These are phyloP conservation scores for Labia minor DNA, from an alignment of 2,888 invertebrate species.

Conservation along the genomic window DNA sequence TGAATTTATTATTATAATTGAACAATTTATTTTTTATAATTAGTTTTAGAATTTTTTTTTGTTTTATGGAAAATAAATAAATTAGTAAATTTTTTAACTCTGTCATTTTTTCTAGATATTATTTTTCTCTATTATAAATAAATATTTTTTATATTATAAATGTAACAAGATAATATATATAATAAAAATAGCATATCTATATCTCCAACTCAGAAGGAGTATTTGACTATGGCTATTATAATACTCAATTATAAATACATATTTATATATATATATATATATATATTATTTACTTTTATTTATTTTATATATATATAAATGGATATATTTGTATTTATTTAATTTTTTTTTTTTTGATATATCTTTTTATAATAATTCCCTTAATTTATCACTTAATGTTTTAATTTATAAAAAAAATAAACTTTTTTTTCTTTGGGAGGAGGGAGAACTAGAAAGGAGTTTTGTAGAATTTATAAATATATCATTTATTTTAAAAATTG, in stretches of 20 bases:
- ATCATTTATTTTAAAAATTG: neutral
- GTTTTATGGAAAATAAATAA: neutral
- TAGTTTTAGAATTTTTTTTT: neutral
- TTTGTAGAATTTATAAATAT: neutral
- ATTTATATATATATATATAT: too few species aligned
- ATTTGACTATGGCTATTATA: too few species aligned
- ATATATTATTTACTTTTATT: neutral
- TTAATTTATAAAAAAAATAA: neutral
- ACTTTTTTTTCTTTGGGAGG: neutral
- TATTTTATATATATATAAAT: neutral
- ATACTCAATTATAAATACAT: too few species aligned
- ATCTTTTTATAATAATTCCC: too few species aligned
- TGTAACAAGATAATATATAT: constrained; percentile 8
- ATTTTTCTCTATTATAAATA: constrained; percentile 13
- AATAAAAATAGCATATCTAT: constrained; percentile 5
- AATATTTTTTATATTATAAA: neutral
- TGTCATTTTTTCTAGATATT: neutral
- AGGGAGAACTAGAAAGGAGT: too few species aligned
- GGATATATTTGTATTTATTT: neutral
- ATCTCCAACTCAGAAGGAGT: neutral
- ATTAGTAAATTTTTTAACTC: neutral
- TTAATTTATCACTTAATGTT: too few species aligned
- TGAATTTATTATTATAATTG: neutral
- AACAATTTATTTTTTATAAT: neutral
- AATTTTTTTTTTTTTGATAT: too few species aligned